Evolutionary conservation across 2,888 invertebrate genomes (phyloP), one percentile per base, ranked within the genome.

Genomic region (Tiphia femorata): DNA sequence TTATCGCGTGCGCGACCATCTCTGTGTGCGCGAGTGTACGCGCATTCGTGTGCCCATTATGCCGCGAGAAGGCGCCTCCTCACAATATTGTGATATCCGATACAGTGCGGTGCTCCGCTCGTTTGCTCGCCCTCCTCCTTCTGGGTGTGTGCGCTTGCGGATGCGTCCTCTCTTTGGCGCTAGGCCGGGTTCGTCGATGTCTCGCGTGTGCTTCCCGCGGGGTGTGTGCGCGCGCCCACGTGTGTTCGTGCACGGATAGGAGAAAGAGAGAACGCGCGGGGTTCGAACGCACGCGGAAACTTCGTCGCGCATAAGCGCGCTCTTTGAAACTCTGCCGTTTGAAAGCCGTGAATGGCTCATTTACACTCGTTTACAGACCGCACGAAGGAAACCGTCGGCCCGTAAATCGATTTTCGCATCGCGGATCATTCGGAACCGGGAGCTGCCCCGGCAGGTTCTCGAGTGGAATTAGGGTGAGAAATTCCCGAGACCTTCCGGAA

Each of bases 11-110:
- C 20, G 27, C 23, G 35, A 16, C n/a, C n/a, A 4, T 16, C 21
- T n/a, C 17, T 23, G n/a, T 37, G 23, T 37, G n/a, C n/a, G 5
- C 25, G 27, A 33, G 41, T 23, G 41, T 41, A n/a, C n/a, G n/a
- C n/a, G n/a, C n/a, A n/a, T n/a, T n/a, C n/a, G n/a, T n/a, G n/a
- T n/a, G n/a, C 50, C 62, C 58, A 27, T 51, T 46, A 56, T 64
- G 57, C 47, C 54, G 44, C 62, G 55, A 50, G 52, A 50, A 69
- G 71, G 65, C 71, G 66, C 70, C 69, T 72, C 75, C 71, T 74
- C 75, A 76, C 72, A 76, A 78, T 78, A 78, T 78, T 77, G 74
- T 77, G 78, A 79, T 76, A 76, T 70, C 70, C 72, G 75, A 78
- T 72, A 74, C n/a, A n/a, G n/a, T 62, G 52, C 58, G 63, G 42